These are phyloP conservation scores for Miniopterus natalensis DNA, from an alignment of 2,113 vertebrate species.

Conservation along the genomic window DNA sequence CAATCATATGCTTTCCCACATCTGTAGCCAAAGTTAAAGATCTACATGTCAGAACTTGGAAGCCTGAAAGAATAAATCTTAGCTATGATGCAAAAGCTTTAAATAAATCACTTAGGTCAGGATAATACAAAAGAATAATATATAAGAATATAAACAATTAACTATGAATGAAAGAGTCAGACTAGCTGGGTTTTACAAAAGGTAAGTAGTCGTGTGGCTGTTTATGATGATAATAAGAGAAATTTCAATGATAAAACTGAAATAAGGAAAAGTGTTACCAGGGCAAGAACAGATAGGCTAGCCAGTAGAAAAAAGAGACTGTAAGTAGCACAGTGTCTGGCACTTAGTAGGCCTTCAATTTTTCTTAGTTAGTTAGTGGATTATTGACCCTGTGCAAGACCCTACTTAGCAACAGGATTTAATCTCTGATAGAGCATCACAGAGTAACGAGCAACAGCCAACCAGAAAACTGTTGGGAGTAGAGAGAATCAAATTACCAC, in stretches of 20 bases:
- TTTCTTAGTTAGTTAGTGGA: background rate
- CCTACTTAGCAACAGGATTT: background rate
- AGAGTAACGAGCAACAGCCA: background rate
- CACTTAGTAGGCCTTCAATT: background rate
- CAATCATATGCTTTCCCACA: background rate
- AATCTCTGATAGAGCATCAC: background rate
- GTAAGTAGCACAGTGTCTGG: background rate
- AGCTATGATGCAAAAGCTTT: background rate
- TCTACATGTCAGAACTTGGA: background rate
- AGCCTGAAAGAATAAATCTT: background rate
- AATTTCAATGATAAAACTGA: background rate
- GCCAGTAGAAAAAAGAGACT: background rate
- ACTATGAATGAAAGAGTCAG: background rate
- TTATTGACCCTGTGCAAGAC: background rate
- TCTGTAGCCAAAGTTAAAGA: slow-evolving; percentile 53
- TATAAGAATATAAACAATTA: background rate
- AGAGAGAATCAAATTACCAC: background rate
- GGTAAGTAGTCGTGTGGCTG: background rate
- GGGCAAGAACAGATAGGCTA: background rate
- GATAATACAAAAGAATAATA: background rate
- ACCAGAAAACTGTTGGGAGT: background rate
- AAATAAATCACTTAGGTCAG: background rate
- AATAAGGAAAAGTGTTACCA: background rate
- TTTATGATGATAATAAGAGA: background rate
- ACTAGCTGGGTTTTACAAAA: background rate